Base-by-base conservation (phyloP, 1,140 invertebrate species). In the Anoplophora glabripennis region DNA sequence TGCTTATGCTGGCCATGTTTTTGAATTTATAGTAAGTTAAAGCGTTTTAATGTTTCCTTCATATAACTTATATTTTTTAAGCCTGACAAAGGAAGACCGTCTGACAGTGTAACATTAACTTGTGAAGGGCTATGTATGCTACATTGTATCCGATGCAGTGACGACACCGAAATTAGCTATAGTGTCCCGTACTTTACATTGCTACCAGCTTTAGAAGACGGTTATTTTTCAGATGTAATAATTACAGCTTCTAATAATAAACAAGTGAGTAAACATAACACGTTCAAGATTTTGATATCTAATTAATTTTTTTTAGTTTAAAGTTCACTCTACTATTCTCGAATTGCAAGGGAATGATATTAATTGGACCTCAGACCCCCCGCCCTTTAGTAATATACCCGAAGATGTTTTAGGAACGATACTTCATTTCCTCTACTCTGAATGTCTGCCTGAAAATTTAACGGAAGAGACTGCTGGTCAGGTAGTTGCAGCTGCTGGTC, bases 81-180 rank as follows among this genome's bases (percentile, higher is more conserved):
- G 63, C 59, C 56, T 35, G 64, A 68, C 14, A 59, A 63, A 52
- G 54, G 35, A 14, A 76, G 80, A 53, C 76, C 82, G 21, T 75
- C 77, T 64, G 81, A 84, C 63, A 73, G 75, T 2, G 77, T 86
- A 70, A 68, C 83, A 44, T 71, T 86, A 18, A 82, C 79, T 4
- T 85, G 84, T 73, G 82, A 85, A 63, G 79, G 80, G 15, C 86
- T 84, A 79, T 86, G 83, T 75, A 78, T 81, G 51, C 71, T 86
- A 42, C 79, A 85, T 61, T 86, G 85, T 70, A 82, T 83, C 55
- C 76, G 81, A 63, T 74, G 86, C 57, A 71, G 66, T 62, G 75
- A 76, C 12, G 71, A 76, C 37, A 68, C 72, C 36, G 66, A 77
- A 34, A 79, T 83, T 63, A 66, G 74, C 44, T 77, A 81, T 36